Percentiles rank a stretch among this genome's conserved stretches.
These are phyloP conservation scores for Baryphthengus martii DNA, from an alignment of 2,113 vertebrate genomes.

Conservation along the genomic window DNA sequence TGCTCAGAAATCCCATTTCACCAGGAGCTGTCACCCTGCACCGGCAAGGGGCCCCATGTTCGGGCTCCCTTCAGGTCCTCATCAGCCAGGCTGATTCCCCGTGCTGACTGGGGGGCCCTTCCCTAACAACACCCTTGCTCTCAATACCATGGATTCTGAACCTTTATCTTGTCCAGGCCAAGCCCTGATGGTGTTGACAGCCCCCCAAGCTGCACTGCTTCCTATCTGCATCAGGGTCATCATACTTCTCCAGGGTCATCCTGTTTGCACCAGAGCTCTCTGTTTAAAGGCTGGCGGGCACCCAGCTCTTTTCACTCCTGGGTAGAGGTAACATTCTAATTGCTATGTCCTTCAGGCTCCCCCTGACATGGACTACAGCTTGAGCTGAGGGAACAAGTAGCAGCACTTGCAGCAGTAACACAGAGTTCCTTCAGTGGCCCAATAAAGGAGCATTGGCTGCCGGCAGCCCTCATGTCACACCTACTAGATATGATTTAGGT, in stretches of 20 bases:
- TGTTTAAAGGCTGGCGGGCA: not conserved
- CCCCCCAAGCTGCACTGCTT: not conserved
- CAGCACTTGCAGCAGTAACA: not conserved
- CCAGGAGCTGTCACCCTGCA: not conserved
- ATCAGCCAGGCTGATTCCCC: not conserved
- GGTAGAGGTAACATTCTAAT: not conserved
- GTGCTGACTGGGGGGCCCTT: not conserved
- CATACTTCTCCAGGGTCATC: not conserved
- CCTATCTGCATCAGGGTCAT: no score
- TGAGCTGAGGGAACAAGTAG: not conserved
- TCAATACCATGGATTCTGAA: not conserved
- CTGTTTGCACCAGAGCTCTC: not conserved
- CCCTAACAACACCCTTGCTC: accelerated
- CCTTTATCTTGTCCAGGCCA: not conserved
- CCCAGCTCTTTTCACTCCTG: not conserved
- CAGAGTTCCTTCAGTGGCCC: not conserved
- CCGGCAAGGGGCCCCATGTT: accelerated
- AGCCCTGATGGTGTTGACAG: not conserved
- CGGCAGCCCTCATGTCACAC: not conserved
- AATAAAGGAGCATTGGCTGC: not conserved
- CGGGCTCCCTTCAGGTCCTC: not conserved
- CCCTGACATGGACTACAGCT: not conserved
- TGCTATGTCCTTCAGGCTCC: not conserved
- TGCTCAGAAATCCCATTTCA: not conserved
- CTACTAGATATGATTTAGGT: not conserved